phyloP scores from a whole-genome alignment of 1,140 invertebrate species.

The Heliconius congener region DNA sequence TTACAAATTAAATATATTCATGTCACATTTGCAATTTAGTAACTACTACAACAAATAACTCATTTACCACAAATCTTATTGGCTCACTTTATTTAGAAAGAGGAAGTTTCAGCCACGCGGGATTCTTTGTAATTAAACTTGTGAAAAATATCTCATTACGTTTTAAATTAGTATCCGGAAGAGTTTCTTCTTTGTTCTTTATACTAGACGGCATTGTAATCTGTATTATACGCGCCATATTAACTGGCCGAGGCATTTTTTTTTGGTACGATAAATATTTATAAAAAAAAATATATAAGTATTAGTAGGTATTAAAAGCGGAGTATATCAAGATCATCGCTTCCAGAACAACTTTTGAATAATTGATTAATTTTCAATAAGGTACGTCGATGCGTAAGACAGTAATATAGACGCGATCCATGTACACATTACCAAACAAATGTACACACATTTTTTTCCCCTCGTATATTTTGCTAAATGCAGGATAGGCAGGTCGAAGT shows the following conservation, averaged over 20 bases:
- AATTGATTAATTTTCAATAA: not conserved
- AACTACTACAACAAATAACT: not conserved
- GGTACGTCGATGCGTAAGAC: not conserved
- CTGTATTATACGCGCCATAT: not conserved
- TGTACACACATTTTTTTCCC: not conserved
- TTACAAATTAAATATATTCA: not conserved
- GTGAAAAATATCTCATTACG: conserved; percentile 40
- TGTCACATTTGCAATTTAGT: not conserved
- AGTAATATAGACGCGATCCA: not conserved
- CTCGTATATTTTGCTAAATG: too few species aligned
- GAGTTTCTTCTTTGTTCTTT: not conserved
- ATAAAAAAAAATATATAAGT: not conserved
- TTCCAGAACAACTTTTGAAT: not conserved
- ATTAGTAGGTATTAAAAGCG: not conserved
- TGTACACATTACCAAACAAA: not conserved
- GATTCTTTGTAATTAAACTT: conserved; percentile 51
- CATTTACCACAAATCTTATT: conserved; percentile 30
- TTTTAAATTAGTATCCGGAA: conserved; percentile 13
- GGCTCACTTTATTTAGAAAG: conserved; percentile 47
- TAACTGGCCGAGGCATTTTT: too few species aligned
- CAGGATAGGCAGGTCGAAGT: too few species aligned
- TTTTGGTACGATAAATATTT: too few species aligned
- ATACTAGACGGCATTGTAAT: not conserved
- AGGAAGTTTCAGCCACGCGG: conserved; percentile 46
- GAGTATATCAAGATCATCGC: not conserved